Evolutionary conservation across 1,140 invertebrate genomes (phyloP).

Genomic region (Polypedilum vanderplanki): DNA sequence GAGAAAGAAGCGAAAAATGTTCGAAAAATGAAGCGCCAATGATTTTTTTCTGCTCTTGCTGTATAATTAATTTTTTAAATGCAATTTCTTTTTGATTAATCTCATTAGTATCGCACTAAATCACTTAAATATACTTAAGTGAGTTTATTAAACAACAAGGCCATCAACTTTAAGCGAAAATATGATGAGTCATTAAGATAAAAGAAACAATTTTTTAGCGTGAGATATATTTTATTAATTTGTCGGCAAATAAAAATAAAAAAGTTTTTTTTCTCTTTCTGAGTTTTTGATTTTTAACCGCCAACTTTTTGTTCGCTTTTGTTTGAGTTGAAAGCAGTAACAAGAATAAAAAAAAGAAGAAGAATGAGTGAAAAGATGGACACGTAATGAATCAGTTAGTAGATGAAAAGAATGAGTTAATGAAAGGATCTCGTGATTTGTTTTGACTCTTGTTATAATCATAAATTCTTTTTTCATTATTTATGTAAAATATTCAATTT

Average conservation of each 20-base stretch:
- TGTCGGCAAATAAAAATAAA: slow-evolving; percentile 28
- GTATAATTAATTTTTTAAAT: not conserved
- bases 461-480: too few species aligned
- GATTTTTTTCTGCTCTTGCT: not conserved
- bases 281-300: slow-evolving; percentile 9
- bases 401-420: not conserved
- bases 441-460: too few species aligned
- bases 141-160: not conserved
- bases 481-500: too few species aligned
- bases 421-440: not conserved
- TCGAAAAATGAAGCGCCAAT: slow-evolving; percentile 24
- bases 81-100: not conserved
- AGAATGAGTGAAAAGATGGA: not conserved
- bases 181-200: slow-evolving; percentile 27
- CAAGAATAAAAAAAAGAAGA: not conserved
- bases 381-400: too few species aligned
- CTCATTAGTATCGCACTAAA: slow-evolving; percentile 12
- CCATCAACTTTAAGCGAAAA: slow-evolving; percentile 2
- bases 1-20: not conserved
- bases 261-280: not conserved
- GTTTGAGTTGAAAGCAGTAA: not conserved
- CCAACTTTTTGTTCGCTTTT: not conserved
- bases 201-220: slow-evolving; percentile 15
- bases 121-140: not conserved
- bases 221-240: slow-evolving; percentile 25